Percentiles rank a stretch among this genome's conserved stretches.
phyloP scores from a whole-genome alignment of 2,113 vertebrate species.

The Salminus brasiliensis region DNA sequence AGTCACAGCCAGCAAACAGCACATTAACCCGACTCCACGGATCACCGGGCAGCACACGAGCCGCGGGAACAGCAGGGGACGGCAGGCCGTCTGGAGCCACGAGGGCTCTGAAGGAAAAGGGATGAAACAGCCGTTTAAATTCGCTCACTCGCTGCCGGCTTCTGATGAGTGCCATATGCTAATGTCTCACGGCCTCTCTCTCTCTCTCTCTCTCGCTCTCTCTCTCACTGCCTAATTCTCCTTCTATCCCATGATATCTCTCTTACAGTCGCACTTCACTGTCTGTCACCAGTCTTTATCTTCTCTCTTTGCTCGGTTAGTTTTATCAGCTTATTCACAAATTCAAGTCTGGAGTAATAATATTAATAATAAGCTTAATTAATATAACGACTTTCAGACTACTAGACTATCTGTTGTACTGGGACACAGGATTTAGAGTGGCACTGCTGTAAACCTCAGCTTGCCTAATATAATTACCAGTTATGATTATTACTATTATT shows the following conservation, averaged over 20 bases:
- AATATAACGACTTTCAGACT: too few relatives aligned
- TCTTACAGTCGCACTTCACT: background rate
- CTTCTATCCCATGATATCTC: background rate
- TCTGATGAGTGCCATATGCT: constrained; percentile 9
- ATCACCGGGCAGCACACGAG: too few relatives aligned
- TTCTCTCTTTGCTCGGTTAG: background rate
- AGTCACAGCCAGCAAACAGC: too few relatives aligned
- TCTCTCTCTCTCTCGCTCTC: background rate
- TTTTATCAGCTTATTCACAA: background rate
- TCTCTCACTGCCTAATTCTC: too few relatives aligned
- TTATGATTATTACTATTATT: too few relatives aligned
- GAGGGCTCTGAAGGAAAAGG: background rate
- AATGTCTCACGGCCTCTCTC: constrained; percentile 7
- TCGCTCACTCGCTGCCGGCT: constrained; percentile 3
- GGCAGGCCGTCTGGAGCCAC: constrained; percentile 22
- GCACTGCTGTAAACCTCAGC: too few relatives aligned
- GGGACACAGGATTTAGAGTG: too few relatives aligned
- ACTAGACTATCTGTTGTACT: too few relatives aligned
- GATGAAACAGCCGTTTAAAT: background rate
- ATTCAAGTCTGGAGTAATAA: too few relatives aligned
- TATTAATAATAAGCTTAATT: too few relatives aligned
- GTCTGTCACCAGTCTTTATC: background rate
- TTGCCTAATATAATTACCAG: too few relatives aligned
- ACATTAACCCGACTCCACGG: too few relatives aligned
- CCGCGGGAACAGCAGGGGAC: constrained; percentile 23